Evolutionary conservation across 2,113 vertebrate genomes (phyloP).

Genomic region (Mirza zaza): DNA sequence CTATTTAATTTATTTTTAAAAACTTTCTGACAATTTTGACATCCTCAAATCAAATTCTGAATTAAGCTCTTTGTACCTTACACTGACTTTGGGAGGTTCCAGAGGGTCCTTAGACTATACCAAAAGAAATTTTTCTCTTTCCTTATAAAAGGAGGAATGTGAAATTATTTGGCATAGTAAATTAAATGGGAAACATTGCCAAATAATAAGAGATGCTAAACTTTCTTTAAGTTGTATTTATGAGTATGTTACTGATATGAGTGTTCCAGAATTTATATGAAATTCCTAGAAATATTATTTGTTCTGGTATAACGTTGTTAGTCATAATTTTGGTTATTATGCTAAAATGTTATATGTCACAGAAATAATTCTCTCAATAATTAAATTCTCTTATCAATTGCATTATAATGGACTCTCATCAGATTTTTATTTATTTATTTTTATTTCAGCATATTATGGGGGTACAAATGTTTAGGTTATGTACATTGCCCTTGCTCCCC

Average conservation of each 20-base stretch:
- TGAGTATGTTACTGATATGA: background rate
- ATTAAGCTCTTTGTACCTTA: background rate
- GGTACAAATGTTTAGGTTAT: no score
- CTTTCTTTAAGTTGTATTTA: background rate
- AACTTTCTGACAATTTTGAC: background rate
- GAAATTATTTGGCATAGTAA: background rate
- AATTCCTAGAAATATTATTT: background rate
- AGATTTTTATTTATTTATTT: background rate
- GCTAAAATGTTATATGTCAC: background rate
- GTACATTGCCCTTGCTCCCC: no score
- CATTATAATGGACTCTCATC: background rate
- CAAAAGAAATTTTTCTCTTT: background rate
- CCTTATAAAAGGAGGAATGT: background rate
- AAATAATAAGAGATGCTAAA: background rate
- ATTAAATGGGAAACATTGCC: background rate
- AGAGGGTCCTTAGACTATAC: background rate
- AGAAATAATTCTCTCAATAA: background rate
- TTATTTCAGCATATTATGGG: no score
- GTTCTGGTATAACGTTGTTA: background rate
- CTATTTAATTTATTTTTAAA: background rate
- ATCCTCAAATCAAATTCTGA: background rate
- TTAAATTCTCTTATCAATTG: background rate
- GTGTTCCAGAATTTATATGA: background rate
- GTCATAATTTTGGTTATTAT: background rate
- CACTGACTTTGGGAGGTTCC: background rate